Evolutionary conservation across 2,113 vertebrate species (phyloP).

Genomic region (Hippocampus abdominalis): DNA sequence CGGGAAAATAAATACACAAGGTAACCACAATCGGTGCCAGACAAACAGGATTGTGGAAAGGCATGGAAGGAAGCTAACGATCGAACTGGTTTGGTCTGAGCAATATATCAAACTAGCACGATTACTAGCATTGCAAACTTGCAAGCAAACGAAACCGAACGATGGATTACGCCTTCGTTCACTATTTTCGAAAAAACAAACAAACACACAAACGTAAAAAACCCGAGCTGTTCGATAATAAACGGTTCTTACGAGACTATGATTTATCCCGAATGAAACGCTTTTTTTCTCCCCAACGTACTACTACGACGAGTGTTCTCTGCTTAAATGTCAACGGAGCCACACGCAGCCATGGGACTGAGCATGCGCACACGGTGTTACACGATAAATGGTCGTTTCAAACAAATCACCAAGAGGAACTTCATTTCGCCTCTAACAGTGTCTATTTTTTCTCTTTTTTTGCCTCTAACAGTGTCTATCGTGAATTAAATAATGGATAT

Average conservation of each 20-base stretch:
- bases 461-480: no score
- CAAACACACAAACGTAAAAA: neutral
- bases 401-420: slow-evolving; percentile 32
- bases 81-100: neutral
- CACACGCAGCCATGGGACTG: neutral
- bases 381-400: slow-evolving; percentile 14
- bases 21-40: neutral
- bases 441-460: neutral
- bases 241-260: neutral
- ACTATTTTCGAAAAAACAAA: neutral
- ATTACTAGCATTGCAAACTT: neutral
- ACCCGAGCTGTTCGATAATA: neutral
- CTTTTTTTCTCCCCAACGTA: neutral
- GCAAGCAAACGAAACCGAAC: slow-evolving; percentile 7
- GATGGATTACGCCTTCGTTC: neutral
- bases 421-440: neutral
- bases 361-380: slow-evolving; percentile 27
- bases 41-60: no score
- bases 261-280: neutral
- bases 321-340: neutral
- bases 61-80: neutral
- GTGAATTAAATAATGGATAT: no score
- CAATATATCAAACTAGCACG: neutral
- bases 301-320: neutral
- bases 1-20: neutral